Evolutionary conservation across 2,888 invertebrate genomes (phyloP), one percentile per base, ranked within the genome.

Genomic region (Stenichneumon culpator): DNA sequence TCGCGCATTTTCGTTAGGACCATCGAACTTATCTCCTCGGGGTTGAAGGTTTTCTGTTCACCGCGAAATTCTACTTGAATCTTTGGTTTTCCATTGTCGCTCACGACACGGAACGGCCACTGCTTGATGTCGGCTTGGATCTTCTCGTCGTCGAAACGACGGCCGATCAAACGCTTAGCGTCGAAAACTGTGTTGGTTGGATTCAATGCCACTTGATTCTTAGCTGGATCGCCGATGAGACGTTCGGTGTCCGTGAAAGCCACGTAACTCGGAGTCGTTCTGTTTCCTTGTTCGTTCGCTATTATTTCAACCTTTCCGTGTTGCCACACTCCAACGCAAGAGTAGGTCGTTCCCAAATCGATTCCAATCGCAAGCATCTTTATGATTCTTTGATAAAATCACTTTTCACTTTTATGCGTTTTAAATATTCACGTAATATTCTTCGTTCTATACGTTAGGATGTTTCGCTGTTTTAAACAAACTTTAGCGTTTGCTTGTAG

Each of bases 1-100:
- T 98, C 97, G 96, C 98, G 98, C 98, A 98, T 98, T 93, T 98
- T 98, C 36, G 96, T 97, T 86, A 99, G 95, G 74, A 98, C 98
- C 98, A 98, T 98, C 54, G 98, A 98, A 92, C 97, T 97, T 87
- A 98, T 96, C 95, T 98, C 98, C 94, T 98, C 98, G 0, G 98
- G 98, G 94, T 96, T 97, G 95, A 98, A 98, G 75, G 96, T 96
- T 94, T 99, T 99, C 82, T 94, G 94, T 94, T 98, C 98, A 65
- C 98, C 98, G 93, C 98, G 98, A 95, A 97, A 98, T 86, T 96
- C 95, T 28, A 98, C 97, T 93, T 97, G 95, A 87, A 97, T 97
- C 94, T 97, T 97, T 86, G 97, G 97, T 94, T 97, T 97, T 74
- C 97, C 96, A 86, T 95, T 97, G 94, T 96, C 96, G 89, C 94